Conservation (phyloP, 2,797 vertebrate species). For the Acridotheres tristis region DNA sequence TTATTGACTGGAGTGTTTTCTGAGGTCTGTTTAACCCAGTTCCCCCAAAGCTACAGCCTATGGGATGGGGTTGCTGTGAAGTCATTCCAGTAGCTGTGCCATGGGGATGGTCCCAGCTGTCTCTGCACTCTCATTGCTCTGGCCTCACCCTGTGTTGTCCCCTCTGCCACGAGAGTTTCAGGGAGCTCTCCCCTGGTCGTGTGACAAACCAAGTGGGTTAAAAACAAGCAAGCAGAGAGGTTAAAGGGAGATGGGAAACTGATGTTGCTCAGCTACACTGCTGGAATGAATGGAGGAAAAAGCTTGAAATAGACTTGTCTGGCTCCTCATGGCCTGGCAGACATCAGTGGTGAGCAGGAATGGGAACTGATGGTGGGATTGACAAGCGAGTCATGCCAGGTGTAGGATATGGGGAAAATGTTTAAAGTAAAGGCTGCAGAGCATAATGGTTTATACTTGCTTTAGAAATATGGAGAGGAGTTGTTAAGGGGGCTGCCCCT, state of each 20-base stretch:
- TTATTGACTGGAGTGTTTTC: background rate
- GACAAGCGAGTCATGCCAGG: background rate
- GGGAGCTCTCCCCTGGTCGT: background rate
- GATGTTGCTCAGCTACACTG: fast-evolving
- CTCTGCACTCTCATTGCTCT: background rate
- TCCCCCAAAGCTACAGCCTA: background rate
- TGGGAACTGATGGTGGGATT: background rate
- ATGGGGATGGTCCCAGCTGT: background rate
- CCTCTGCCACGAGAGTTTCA: background rate
- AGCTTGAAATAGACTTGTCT: background rate
- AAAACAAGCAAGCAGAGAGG: background rate
- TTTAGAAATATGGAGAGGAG: background rate
- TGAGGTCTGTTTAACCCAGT: background rate
- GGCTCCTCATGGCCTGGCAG: background rate
- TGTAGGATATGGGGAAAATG: background rate
- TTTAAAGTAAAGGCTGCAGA: background rate
- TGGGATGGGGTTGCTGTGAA: background rate
- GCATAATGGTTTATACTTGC: background rate
- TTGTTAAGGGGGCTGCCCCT: background rate
- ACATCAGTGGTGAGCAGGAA: background rate
- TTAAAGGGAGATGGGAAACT: background rate
- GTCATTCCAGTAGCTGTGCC: background rate
- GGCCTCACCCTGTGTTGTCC: background rate
- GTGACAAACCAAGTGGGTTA: background rate
- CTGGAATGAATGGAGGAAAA: background rate